A percentile compares a stretch with the other conserved stretches of the same genome.
Evolutionary conservation across 2,797 vertebrate genomes (phyloP).

Genomic region (Cuniculus paca): DNA sequence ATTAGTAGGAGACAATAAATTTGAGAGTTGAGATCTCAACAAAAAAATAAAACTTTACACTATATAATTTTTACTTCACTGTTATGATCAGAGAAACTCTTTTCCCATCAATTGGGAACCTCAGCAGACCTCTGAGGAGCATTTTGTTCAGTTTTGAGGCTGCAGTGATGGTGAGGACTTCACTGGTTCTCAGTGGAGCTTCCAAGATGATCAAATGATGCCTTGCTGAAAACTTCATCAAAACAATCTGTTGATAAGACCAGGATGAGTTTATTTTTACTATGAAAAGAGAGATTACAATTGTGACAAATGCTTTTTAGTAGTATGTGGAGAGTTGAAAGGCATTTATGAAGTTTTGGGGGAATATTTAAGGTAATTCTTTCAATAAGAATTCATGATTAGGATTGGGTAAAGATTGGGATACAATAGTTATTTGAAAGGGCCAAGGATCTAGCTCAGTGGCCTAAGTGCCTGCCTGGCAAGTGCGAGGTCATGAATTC

Average conservation of each 20-base stretch:
- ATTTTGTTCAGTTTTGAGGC: not conserved
- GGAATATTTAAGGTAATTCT: not conserved
- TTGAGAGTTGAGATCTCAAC: not conserved
- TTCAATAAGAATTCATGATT: not conserved
- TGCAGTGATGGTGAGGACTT: not conserved
- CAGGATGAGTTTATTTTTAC: not conserved
- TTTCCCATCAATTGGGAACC: not conserved
- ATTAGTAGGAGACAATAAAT: not conserved
- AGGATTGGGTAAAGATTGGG: not conserved
- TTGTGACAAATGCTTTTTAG: not conserved
- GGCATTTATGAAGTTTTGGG: not conserved
- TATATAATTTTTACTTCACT: not conserved
- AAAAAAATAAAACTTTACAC: not conserved
- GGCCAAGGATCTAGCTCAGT: too few relatives aligned
- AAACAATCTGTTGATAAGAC: not conserved
- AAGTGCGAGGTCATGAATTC: too few relatives aligned
- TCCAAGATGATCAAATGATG: not conserved
- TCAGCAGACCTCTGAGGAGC: not conserved
- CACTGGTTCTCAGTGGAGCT: not conserved
- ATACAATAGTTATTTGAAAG: not conserved
- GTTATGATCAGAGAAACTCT: not conserved
- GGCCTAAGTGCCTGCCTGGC: too few relatives aligned
- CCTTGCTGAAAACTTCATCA: not conserved
- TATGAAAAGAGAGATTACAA: not conserved
- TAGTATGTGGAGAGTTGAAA: not conserved